Conservation (phyloP, 2,888 invertebrate species). For the Spatulosminthurus flaviceps region DNA sequence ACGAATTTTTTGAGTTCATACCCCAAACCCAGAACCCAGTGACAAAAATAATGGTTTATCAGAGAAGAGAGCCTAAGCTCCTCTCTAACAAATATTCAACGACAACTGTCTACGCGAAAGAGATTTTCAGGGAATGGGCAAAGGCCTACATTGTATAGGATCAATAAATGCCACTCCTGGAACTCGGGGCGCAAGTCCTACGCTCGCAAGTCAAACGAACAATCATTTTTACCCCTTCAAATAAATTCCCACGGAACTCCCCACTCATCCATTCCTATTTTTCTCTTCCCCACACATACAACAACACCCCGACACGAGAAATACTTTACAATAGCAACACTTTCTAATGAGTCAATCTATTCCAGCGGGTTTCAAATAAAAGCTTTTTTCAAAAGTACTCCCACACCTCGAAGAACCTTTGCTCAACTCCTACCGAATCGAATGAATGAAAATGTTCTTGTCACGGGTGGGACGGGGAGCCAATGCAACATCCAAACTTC, state of each 20-base stretch:
- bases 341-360: background rate
- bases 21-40: too few species aligned
- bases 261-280: background rate
- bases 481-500: background rate
- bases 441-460: conserved; percentile 9
- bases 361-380: background rate
- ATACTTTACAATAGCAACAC: background rate
- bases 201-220: background rate
- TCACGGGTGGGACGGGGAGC: background rate
- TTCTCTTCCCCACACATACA: too few species aligned
- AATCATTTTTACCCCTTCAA: conserved; percentile 19
- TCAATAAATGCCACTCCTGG: conserved; percentile 48
- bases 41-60: background rate
- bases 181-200: conserved; percentile 43
- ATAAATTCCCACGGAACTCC: conserved; percentile 1
- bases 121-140: background rate
- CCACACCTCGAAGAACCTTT: background rate
- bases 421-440: background rate
- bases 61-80: conserved; percentile 26
- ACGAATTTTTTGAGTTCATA: too few species aligned
- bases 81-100: conserved; percentile 19
- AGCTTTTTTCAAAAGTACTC: background rate
- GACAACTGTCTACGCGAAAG: background rate
- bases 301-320: background rate
- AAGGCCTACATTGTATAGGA: conserved; percentile 7